phyloP scores from a whole-genome alignment of 2,888 invertebrate species.

The Sphaerophoria taeniata region DNA sequence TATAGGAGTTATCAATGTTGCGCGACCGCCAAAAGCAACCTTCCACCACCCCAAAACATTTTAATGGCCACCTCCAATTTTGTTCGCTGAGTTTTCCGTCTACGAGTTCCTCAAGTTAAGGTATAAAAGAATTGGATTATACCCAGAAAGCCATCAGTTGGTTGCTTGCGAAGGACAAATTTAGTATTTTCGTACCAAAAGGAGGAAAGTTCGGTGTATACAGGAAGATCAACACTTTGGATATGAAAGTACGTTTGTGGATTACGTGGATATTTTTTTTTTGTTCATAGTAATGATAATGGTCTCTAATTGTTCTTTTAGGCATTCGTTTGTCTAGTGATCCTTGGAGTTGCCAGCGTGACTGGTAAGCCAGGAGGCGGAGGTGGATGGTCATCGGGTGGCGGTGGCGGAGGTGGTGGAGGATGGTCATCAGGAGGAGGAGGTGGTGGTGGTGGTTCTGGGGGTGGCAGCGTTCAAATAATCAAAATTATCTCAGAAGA shows the following conservation, averaged over 20 bases:
- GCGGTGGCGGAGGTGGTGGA: slow-evolving; percentile 46
- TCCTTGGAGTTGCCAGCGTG: slow-evolving; percentile 80
- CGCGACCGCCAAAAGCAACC: slow-evolving; percentile 12
- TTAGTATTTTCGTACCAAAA: slow-evolving; percentile 44
- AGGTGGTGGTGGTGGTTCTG: slow-evolving; percentile 68
- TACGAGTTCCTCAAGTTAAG: slow-evolving; percentile 56
- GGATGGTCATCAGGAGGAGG: slow-evolving; percentile 68
- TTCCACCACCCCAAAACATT: slow-evolving; percentile 27
- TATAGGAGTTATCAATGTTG: slow-evolving; percentile 52
- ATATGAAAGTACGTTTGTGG: slow-evolving; percentile 70
- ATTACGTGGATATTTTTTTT: slow-evolving; percentile 40
- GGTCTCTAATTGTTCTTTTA: slow-evolving; percentile 61
- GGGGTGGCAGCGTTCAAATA: slow-evolving; percentile 70
- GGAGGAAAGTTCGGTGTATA: slow-evolving; percentile 40
- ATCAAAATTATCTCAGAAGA: slow-evolving; percentile 73
- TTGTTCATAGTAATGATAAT: slow-evolving; percentile 29
- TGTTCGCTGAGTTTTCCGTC: slow-evolving; percentile 54
- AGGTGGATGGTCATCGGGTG: slow-evolving; percentile 74
- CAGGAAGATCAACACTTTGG: slow-evolving; percentile 15
- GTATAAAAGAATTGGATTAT: slow-evolving; percentile 73
- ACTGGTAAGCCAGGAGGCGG: slow-evolving; percentile 79
- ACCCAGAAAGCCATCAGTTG: slow-evolving; percentile 65
- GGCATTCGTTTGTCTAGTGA: slow-evolving; percentile 80
- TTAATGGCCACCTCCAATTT: slow-evolving; percentile 61
- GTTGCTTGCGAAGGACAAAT: slow-evolving; percentile 54